Base-by-base conservation (phyloP, 2,113 vertebrate species). In the Picathartes gymnocephalus region DNA sequence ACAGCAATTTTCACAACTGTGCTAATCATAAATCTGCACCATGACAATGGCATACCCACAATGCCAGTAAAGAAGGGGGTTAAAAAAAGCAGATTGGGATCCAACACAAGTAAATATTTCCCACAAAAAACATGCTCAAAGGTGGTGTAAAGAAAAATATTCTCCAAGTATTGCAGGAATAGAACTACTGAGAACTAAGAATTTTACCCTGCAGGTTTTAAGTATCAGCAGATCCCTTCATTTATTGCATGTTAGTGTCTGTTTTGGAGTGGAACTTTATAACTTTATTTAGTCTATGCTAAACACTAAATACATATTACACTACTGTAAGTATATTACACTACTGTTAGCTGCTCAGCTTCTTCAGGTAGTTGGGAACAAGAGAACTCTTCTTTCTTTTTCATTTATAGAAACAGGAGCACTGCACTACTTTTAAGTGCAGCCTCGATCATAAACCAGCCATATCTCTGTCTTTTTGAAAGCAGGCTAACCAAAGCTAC, bases 11-110 rank as follows among this genome's bases (percentile, higher is more conserved):
- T n/a, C 37, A 47, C 24, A 64, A 10, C 15, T 8, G 6, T 11
- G n/a, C 5, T 42, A 7, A 39, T 51, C 24, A 23, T 23, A 47
- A 68, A 72, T 27, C 48, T 24, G 2, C 16, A 69, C 12, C 30
- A 60, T 28, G 24, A 42, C 44, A 51, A 1, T 14, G 8, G 47
- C 6, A 47, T 22, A 7, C 30, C 12, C 35, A 22, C 23, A 69
- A 51, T 37, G 31, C 5, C 10, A 5, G 44, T 3, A n/a, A 45
- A 73, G 22, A 45, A 9, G 0, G 0, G 23, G 14, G 11, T 27
- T 54, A 15, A 35, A 20, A 39, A 54, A 58, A 10, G 8, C 5
- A 69, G 16, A 30, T 10, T 0, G 4, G 65, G 54, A 68, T 57
- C 24, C 17, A 92, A 48, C 7, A 47, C 1, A 68, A 84, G 6